These are phyloP conservation scores for Pitangus sulphuratus DNA, from an alignment of 2,797 vertebrate genomes.

Conservation along the genomic window DNA sequence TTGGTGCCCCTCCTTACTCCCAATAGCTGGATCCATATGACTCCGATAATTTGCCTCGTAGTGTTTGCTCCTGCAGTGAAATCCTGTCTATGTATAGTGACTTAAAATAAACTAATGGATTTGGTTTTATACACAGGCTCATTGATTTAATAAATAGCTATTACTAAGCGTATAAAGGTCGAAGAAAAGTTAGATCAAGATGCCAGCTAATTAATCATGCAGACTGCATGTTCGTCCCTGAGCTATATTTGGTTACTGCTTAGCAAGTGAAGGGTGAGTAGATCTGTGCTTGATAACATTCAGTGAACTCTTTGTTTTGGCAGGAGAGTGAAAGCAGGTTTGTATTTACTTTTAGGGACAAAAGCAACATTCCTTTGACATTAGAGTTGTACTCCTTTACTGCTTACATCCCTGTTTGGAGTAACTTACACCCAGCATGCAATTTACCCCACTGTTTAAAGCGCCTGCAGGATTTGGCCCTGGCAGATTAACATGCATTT, in stretches of 20 bases:
- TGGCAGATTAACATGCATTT: constrained; percentile 70
- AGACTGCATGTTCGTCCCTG: not conserved
- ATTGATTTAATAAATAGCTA: constrained; percentile 38
- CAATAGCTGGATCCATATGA: not conserved
- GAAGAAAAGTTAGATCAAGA: constrained; percentile 21
- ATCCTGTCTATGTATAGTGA: not conserved
- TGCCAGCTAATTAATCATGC: constrained; percentile 45
- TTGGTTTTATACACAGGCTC: not conserved
- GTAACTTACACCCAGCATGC: not conserved
- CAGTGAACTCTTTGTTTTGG: not conserved
- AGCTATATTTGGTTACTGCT: constrained; percentile 47
- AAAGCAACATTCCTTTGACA: constrained; percentile 27
- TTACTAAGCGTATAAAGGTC: not conserved
- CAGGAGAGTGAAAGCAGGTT: not conserved
- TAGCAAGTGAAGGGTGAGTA: not conserved
- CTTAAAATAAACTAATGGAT: not conserved
- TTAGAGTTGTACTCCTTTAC: not conserved
- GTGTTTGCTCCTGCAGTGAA: not conserved
- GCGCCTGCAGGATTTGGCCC: constrained; percentile 39
- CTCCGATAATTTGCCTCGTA: not conserved
- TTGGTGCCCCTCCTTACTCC: not conserved
- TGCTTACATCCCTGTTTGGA: not conserved
- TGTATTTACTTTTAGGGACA: constrained; percentile 35
- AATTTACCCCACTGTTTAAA: not conserved
- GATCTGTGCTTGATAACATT: constrained; percentile 21